Evolutionary conservation across 2,797 vertebrate species (phyloP), one percentile per base, ranked within the genome.

Genomic region (Crenuchus spilurus): DNA sequence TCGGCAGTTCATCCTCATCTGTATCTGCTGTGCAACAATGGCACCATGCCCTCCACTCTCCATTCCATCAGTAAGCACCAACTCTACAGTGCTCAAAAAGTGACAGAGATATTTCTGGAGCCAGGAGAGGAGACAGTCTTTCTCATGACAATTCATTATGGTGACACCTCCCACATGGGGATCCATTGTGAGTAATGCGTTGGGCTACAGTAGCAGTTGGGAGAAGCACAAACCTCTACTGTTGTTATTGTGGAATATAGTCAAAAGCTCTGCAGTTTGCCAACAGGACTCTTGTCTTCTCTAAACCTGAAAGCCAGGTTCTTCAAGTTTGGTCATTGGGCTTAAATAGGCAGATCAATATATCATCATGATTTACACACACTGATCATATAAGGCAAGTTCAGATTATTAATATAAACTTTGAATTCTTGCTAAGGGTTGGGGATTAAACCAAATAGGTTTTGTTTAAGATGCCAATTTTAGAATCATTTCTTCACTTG

Each of bases 131-230:
- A 88, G 77, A 80, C 76, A 78, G 76, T 77, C 52, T 67, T 70
- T 64, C 52, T 41, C 42, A 44, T 57, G 63, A 62, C 71, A 74
- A 69, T 70, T 80, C 75, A 77, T 77, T 70, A 74, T 46, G 72
- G 71, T 44, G 78, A 82, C 48, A 35, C 42, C 61, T 80, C 77
- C 68, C 85, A 87, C 84, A 72, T 82, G 84, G 87, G 86, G 85
- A 82, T 86, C 60, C 83, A 84, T 74, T 78, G 70, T 87, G 83
- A 89, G 72, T 83, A 86, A 92, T 90, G 85, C 55, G 73, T 78
- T 85, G 72, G 20, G 41, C 76, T 57, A 31, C 52, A 26, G 68
- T 60, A 67, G 46, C 42, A 54, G 42, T 14, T 20, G 41, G 75
- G 80, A 78, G 82, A 89, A 84, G 84, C 72, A 75, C 77, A 9